Evolutionary conservation across 2,113 vertebrate genomes (phyloP).

Genomic region (Podarcis cretensis): DNA sequence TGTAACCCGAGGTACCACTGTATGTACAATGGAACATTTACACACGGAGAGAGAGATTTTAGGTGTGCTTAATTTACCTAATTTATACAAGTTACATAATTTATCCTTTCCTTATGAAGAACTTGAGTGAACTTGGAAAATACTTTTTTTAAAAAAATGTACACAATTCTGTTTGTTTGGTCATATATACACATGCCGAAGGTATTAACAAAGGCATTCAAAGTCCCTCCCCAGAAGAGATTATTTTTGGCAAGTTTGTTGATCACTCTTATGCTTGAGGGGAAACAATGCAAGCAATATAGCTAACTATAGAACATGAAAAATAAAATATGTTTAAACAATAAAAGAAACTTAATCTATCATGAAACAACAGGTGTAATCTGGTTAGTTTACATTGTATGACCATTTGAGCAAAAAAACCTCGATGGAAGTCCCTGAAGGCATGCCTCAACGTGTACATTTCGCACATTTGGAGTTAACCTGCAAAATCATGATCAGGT

Average conservation of each 20-base stretch:
- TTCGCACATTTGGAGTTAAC: constrained; percentile 18
- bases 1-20: too few species aligned
- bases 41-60: neutral
- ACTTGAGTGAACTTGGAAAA: neutral
- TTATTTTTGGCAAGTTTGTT: neutral
- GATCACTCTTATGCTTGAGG: neutral
- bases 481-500: constrained; percentile 34
- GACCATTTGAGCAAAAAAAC: constrained; percentile 9
- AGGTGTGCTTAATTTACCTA: neutral
- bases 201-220: neutral
- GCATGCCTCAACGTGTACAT: constrained; percentile 10
- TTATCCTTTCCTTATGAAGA: neutral
- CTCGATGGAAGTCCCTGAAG: constrained; percentile 25
- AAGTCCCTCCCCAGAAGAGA: neutral
- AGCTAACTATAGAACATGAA: neutral
- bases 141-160: neutral
- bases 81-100: neutral
- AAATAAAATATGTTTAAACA: neutral
- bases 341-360: neutral
- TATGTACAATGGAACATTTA: neutral
- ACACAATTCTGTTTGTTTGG: neutral
- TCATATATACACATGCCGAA: neutral
- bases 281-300: neutral
- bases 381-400: neutral
- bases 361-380: constrained; percentile 47